phyloP scores from a whole-genome alignment of 1,140 invertebrate species.

The Helicorthomorpha holstii region DNA sequence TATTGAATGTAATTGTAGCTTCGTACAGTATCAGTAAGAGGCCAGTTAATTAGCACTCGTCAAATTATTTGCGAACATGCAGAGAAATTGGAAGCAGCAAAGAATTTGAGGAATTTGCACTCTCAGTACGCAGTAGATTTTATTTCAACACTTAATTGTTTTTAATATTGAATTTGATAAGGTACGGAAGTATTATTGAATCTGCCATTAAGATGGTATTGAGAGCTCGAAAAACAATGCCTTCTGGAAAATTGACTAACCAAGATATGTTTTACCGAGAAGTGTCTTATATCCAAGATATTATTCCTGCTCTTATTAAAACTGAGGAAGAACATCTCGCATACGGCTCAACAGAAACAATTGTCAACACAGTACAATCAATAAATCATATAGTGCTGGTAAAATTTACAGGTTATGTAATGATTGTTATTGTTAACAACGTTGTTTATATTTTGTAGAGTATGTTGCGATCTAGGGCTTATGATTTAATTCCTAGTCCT shows the following conservation, averaged over 20 bases:
- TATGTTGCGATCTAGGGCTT: too few relatives aligned
- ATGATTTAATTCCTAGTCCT: neutral
- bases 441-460: too few relatives aligned
- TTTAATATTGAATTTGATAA: neutral
- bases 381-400: slow-evolving; percentile 24
- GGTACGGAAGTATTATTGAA: slow-evolving; percentile 26
- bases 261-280: slow-evolving; percentile 53
- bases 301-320: slow-evolving; percentile 20
- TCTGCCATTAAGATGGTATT: slow-evolving; percentile 39
- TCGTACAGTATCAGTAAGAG: slow-evolving; percentile 35
- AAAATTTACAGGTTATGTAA: too few relatives aligned
- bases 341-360: slow-evolving; percentile 15
- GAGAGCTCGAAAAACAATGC: slow-evolving; percentile 24
- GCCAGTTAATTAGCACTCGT: slow-evolving; percentile 40
- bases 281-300: slow-evolving; percentile 32
- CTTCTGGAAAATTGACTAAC: slow-evolving; percentile 36
- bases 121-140: slow-evolving; percentile 29
- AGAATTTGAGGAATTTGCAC: slow-evolving; percentile 46
- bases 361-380: slow-evolving; percentile 16
- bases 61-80: slow-evolving; percentile 48
- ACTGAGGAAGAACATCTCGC: slow-evolving; percentile 21
- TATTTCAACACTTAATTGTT: neutral
- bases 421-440: neutral
- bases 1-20: slow-evolving; percentile 26
- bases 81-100: slow-evolving; percentile 55